phyloP scores from a whole-genome alignment of 2,113 vertebrate species.

The Petromus typicus region DNA sequence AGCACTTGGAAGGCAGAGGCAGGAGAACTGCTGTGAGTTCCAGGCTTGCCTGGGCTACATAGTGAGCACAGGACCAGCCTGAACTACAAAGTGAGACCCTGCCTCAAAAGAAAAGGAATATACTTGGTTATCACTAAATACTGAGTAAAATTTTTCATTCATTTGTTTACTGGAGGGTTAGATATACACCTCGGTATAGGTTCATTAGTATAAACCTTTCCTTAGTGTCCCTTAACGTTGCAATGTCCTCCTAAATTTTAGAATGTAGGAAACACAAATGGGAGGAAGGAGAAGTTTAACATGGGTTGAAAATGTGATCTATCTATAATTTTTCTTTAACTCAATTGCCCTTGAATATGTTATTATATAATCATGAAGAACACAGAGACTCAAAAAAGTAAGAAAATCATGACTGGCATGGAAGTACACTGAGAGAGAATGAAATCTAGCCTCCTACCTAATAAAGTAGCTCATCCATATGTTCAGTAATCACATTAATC shows the following conservation, averaged over 20 bases:
- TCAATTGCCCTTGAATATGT: not conserved
- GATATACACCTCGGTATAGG: not conserved
- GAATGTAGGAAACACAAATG: not conserved
- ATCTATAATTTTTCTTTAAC: not conserved
- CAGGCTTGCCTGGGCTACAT: too few relatives aligned
- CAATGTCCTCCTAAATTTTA: not conserved
- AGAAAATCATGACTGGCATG: not conserved
- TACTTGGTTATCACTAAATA: not conserved
- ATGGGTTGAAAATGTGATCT: not conserved
- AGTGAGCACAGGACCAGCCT: too few relatives aligned
- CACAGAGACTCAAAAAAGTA: not conserved
- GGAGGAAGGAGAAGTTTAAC: not conserved
- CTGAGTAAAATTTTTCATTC: not conserved
- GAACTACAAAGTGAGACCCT: too few relatives aligned
- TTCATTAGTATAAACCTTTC: too few relatives aligned
- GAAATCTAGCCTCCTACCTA: not conserved
- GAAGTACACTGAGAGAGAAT: not conserved
- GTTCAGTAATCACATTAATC: not conserved
- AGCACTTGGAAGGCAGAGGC: too few relatives aligned
- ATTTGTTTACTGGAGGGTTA: not conserved
- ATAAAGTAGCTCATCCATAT: not conserved
- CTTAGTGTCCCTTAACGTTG: not conserved
- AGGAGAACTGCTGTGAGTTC: too few relatives aligned
- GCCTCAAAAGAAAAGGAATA: not conserved
- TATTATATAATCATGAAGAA: slow-evolving; percentile 12